Base-by-base conservation (phyloP, 2,888 invertebrate genomes). In the Sphaeridia pumilis region DNA sequence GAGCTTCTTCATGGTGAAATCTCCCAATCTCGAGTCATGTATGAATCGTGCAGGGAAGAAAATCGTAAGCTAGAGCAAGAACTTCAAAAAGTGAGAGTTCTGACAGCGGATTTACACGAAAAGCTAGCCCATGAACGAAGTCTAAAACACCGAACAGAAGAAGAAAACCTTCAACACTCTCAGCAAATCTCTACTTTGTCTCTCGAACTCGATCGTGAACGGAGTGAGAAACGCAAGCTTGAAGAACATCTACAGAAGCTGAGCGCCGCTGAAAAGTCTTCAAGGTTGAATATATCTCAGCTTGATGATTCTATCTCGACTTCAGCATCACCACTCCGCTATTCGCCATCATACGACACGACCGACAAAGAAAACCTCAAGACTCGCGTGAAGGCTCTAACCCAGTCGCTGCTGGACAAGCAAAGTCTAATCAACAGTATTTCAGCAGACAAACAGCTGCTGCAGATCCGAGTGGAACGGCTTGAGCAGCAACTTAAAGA, bases 1-100 rank as follows among this genome's bases (percentile, higher is more conserved):
- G 79, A 78, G 59, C 67, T 73, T 58, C 68, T 79, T 28, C 72
- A 75, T 52, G 78, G 79, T 52, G 81, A 81, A 66, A 69, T 78
- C 56, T 75, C 76, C 49, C 74, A 76, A 56, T 61, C 55, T 35
- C 57, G 61, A 17, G 54, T 58, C 61, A 68, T 46, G 70, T 72
- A 55, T 66, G 72, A 65, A 5, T 55, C 38, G 12, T 38, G 38
- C 17, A 38, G 20, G 17, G 64, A 65, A 36, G 65, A 65, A 22
- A 61, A 58, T 46, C 27, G 54, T 12, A 45, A 61, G 20, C 42
- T 63, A 24, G 65, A 65, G 57, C 34, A 47, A 7, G 65, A 65
- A 55, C 42, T 65, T 4, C 52, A 49, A 21, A 56, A 42, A 4
- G 14, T 58, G 17, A 53, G 65, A 1, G 47, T 43, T 4, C 48